Evolutionary conservation across 1,140 invertebrate genomes (phyloP).

Genomic region (Antheraea mylitta): DNA sequence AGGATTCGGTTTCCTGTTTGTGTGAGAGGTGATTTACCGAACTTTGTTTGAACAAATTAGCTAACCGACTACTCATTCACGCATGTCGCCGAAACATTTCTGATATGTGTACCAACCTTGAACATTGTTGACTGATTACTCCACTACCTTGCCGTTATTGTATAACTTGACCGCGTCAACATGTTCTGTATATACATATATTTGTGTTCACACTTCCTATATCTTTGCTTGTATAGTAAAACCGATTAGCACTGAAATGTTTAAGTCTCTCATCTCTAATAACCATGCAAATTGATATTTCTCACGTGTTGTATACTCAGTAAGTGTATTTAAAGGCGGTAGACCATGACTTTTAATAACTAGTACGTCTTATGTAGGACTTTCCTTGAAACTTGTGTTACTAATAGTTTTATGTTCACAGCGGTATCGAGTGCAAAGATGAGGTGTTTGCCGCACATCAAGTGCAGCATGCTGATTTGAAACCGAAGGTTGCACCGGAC

Average conservation of each 20-base stretch:
- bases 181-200: slow-evolving; percentile 37
- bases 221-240: slow-evolving; percentile 29
- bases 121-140: slow-evolving; percentile 65
- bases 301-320: slow-evolving; percentile 28
- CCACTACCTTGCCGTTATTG: slow-evolving; percentile 28
- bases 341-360: slow-evolving; percentile 26
- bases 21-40: not conserved
- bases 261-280: slow-evolving; percentile 37
- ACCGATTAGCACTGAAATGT: slow-evolving; percentile 36
- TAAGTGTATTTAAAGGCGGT: slow-evolving; percentile 21
- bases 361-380: not conserved
- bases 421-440: slow-evolving; percentile 92
- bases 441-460: slow-evolving; percentile 91
- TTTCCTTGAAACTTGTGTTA: slow-evolving; percentile 28
- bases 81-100: slow-evolving; percentile 17
- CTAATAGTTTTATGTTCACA: slow-evolving; percentile 79
- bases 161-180: slow-evolving; percentile 35
- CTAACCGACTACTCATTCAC: slow-evolving; percentile 22
- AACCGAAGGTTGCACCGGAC: slow-evolving; percentile 43
- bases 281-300: slow-evolving; percentile 35
- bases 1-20: not conserved
- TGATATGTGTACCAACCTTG: slow-evolving; percentile 41
- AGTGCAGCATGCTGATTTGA: slow-evolving; percentile 73
- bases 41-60: slow-evolving; percentile 22
- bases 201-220: slow-evolving; percentile 43